Base-by-base conservation (phyloP, 2,797 vertebrate species). In the Syndactyla subalaris region DNA sequence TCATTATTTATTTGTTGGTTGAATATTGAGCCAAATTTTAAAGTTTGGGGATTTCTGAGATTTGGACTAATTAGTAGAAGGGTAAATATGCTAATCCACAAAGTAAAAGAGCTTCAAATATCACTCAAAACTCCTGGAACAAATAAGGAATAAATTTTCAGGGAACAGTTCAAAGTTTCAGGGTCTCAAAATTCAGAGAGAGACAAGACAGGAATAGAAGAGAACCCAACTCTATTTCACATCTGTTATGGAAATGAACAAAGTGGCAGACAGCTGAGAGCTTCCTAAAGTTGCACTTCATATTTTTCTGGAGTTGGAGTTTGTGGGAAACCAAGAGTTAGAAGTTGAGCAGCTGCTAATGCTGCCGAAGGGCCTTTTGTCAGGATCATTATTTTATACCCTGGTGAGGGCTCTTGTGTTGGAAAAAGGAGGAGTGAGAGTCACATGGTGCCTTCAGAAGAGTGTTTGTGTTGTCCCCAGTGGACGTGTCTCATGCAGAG, bases 231-330 rank as follows among this genome's bases (percentile, higher is more conserved):
- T 74, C 65, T 73, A 74, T 85, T 94, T 95, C 92, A 89, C 86
- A 93, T 96, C 87, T 96, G 80, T 80, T 95, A 74, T 81, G 78
- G 89, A 93, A 95, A 72, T 57, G 27, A 93, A 32, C 23, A 20
- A 62, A 82, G 63, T 59, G 29, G 48, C 21, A 72, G 86, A 67
- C 74, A 96, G 92, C 84, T 92, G 92, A 96, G 81, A 68, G 67
- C 67, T 94, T 92, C 94, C 89, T 89, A 76, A 59, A 79, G 65
- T 79, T 94, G 86, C 72, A 59, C 55, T 86, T 92, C n/a, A 7
- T 72, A 24, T 87, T 92, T 45, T 85, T 87, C 63, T 87, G 86
- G 88, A 95, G 52, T 19, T 94, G 62, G 82, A 89, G 89, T 84
- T 92, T 85, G 89, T 95, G 78, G 84, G 89, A 92, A 93, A 95